Conservation (phyloP, 2,797 vertebrate genomes). For the Coranthus polyacanthus region DNA sequence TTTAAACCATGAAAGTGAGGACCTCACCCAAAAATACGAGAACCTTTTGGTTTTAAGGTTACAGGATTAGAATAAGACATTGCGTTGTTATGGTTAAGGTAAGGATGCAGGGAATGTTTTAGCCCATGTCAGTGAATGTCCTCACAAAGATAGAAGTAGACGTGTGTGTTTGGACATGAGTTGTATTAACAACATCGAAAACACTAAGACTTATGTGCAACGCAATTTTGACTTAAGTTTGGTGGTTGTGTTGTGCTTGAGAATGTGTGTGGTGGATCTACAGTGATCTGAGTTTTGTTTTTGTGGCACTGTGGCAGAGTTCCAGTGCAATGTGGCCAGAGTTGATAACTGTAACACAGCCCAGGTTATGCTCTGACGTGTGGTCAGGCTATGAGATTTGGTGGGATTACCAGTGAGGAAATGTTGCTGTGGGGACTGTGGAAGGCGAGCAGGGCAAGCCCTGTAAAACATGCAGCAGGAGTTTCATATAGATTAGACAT, state of each 20-base stretch:
- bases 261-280: slow-evolving; percentile 22
- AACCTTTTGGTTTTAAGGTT: too few relatives aligned
- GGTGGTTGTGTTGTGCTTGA: slow-evolving; percentile 1
- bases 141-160: too few relatives aligned
- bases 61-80: too few relatives aligned
- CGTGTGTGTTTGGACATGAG: too few relatives aligned
- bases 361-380: slow-evolving; percentile 66
- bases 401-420: slow-evolving; percentile 77
- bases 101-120: too few relatives aligned
- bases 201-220: neutral
- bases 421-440: slow-evolving; percentile 56
- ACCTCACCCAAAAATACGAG: too few relatives aligned
- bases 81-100: too few relatives aligned
- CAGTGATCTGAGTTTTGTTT: slow-evolving; percentile 46
- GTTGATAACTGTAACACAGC: slow-evolving; percentile 75
- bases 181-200: neutral
- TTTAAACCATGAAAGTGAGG: too few relatives aligned
- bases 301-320: slow-evolving; percentile 65
- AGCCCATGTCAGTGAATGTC: too few relatives aligned
- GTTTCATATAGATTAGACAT: slow-evolving; percentile 84
- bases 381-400: slow-evolving; percentile 75
- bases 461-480: slow-evolving; percentile 78
- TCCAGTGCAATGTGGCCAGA: slow-evolving; percentile 76
- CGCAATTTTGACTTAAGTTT: slow-evolving; percentile 5
- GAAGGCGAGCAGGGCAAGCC: slow-evolving; percentile 52